phyloP scores from a whole-genome alignment of 1,140 invertebrate genomes.

The Ceratina calcarata region DNA sequence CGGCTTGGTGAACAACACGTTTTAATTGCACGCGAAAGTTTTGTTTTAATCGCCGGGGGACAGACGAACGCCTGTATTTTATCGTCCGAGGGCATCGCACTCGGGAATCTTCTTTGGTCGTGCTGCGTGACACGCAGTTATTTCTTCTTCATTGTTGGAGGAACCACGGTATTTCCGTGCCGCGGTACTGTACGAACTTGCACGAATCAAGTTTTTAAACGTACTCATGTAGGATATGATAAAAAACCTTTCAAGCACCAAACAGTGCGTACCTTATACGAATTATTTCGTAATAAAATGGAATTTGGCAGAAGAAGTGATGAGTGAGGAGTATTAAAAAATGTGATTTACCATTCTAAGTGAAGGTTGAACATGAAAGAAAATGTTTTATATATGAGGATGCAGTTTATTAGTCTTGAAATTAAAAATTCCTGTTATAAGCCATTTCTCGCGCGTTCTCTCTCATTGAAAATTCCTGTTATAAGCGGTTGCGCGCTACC shows the following conservation, averaged over 20 bases:
- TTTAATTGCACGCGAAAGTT: constrained; percentile 34
- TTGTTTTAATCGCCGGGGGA: background rate
- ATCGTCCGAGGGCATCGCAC: constrained; percentile 32
- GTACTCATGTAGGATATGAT: no score
- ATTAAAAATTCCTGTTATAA: background rate
- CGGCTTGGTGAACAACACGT: background rate
- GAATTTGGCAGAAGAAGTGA: no score
- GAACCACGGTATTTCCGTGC: background rate
- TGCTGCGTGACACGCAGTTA: constrained; percentile 6
- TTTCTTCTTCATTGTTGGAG: constrained; percentile 14
- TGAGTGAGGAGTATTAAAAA: no score
- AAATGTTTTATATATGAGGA: no score
- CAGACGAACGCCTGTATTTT: constrained; percentile 4
- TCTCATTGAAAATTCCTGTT: no score
- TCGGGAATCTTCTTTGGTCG: constrained; percentile 18
- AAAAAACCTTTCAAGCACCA: no score
- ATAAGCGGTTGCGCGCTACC: background rate
- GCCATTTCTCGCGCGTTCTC: background rate
- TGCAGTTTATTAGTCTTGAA: no score
- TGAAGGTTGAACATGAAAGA: no score
- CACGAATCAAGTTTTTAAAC: background rate
- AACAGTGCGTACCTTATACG: no score
- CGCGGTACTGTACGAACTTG: background rate
- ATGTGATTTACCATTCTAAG: no score
- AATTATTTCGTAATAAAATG: no score